phyloP scores from a whole-genome alignment of 23 tunicate species.

The Halocynthia roretzi region DNA sequence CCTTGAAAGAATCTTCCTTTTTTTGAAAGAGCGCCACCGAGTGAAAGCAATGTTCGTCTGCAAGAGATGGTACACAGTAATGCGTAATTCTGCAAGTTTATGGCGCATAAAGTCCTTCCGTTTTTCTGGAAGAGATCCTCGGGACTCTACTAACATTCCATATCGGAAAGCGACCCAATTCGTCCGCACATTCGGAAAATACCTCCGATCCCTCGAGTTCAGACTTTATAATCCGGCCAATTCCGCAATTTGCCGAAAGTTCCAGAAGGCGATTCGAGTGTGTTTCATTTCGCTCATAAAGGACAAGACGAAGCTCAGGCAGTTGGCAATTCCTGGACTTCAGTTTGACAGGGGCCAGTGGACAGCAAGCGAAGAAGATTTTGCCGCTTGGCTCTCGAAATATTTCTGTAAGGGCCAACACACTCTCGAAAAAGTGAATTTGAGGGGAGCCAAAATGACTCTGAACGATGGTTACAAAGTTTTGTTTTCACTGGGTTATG shows the following conservation, averaged over 20 bases:
- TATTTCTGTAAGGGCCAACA: conserved; percentile 79
- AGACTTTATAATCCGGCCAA: conserved; percentile 75
- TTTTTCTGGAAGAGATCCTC: conserved; percentile 83
- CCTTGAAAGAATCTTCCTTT: conserved; percentile 41
- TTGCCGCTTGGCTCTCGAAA: conserved; percentile 58
- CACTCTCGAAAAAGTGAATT: conserved; percentile 47
- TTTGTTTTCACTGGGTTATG: conserved; percentile 73
- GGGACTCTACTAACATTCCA: conserved; percentile 66
- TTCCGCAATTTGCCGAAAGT: conserved; percentile 72
- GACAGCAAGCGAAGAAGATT: conserved; percentile 69
- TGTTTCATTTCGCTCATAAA: conserved; percentile 50
- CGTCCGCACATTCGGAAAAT: conserved; percentile 68
- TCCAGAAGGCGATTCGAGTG: conserved; percentile 69
- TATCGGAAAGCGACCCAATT: conserved; percentile 72
- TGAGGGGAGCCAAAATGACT: conserved; percentile 63
- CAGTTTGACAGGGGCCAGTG: conserved; percentile 91
- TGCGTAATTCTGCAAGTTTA: conserved; percentile 55
- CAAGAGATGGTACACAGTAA: conserved; percentile 85
- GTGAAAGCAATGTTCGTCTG: conserved; percentile 75
- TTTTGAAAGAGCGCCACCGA: conserved; percentile 42
- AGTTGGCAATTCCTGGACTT: conserved; percentile 59
- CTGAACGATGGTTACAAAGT: conserved; percentile 83
- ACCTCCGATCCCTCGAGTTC: conserved; percentile 53
- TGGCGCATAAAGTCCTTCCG: conserved; percentile 75
- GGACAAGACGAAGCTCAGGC: conserved; percentile 33